Base-by-base conservation (phyloP, 2,888 invertebrate genomes). In the Megastigmus dorsalis region DNA sequence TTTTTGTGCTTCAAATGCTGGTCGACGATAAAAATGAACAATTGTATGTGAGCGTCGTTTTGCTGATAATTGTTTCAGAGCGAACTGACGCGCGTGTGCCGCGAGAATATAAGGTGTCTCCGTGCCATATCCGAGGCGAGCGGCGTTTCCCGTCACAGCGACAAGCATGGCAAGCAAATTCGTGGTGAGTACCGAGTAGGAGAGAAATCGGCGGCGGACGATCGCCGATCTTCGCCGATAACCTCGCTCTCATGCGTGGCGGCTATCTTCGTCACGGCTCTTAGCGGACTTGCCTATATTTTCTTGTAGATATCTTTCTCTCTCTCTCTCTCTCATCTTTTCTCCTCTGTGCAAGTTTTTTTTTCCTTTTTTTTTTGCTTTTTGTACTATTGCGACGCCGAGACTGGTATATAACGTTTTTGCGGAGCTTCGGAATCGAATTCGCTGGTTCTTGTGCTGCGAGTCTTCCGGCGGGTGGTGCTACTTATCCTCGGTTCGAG, bases 1-100 rank as follows among this genome's bases (percentile, higher is more conserved):
- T n/a, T n/a, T n/a, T 62, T 28, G 18, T 55, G 45, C 26, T 33
- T 54, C 10, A 43, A 2, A 41, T 30, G 13, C 36, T 26, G 26
- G n/a, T 18, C 23, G 30, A 48, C 9, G 15, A 20, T 20, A 45
- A 13, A 28, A 41, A 33, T 9, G 28, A 50, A 7, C 43, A 20
- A 4, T 48, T n/a, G 18, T n/a, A 1, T 41, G 20, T 55, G 33
- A 43, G 13, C 9, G 1, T n/a, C n/a, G n/a, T n/a, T n/a, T n/a
- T n/a, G n/a, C n/a, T n/a, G n/a, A n/a, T n/a, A 33, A 18, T 30
- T 81, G 84, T 88, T 89, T 79, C 88, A 97, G 97, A 93, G 93
- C 88, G 96, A 96, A 90, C 91, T 97, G 84, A 91, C 95, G 85
- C 92, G 93, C 76, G 94, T 95, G 74, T 96, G 97, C 90, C 93